phyloP scores from a whole-genome alignment of 2,113 vertebrate species.

The Odontophorus gujanensis region DNA sequence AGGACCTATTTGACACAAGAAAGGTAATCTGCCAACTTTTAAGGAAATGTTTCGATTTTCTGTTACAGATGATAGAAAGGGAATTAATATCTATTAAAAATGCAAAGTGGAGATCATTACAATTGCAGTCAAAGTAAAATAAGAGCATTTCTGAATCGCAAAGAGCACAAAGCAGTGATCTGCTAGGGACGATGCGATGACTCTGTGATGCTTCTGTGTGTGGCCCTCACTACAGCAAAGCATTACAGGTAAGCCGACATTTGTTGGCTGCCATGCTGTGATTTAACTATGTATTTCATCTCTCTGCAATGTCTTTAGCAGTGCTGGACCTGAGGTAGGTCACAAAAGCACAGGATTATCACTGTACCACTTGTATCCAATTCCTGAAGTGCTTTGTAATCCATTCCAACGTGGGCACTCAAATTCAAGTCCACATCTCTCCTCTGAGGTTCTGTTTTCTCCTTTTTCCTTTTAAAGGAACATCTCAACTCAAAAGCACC shows the following conservation, averaged over 20 bases:
- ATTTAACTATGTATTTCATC: constrained; percentile 51
- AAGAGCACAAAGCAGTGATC: constrained; percentile 19
- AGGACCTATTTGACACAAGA: constrained; percentile 40
- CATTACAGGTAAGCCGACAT: constrained; percentile 28
- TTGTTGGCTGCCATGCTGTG: too few species aligned
- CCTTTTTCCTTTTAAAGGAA: constrained; percentile 57
- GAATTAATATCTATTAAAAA: constrained; percentile 51
- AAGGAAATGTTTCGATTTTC: constrained; percentile 2
- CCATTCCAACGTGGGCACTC: constrained; percentile 56
- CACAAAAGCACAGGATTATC: constrained; percentile 44
- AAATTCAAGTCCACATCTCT: constrained; percentile 45
- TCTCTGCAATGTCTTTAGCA: not conserved
- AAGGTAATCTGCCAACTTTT: constrained; percentile 46
- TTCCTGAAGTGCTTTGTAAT: constrained; percentile 66
- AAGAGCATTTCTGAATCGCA: not conserved
- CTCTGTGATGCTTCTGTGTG: not conserved
- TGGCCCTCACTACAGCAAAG: constrained; percentile 22
- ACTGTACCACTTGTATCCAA: constrained; percentile 25
- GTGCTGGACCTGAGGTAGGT: constrained; percentile 45
- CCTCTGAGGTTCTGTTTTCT: constrained; percentile 29
- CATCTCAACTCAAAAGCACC: constrained; percentile 40
- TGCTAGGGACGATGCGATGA: not conserved
- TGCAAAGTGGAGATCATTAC: constrained; percentile 30
- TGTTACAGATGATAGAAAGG: not conserved
- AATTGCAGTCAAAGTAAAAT: constrained; percentile 20